Percentiles rank a stretch among this genome's conserved stretches.
Evolutionary conservation across 1,140 invertebrate genomes (phyloP).

Genomic region (Ylistrum balloti): DNA sequence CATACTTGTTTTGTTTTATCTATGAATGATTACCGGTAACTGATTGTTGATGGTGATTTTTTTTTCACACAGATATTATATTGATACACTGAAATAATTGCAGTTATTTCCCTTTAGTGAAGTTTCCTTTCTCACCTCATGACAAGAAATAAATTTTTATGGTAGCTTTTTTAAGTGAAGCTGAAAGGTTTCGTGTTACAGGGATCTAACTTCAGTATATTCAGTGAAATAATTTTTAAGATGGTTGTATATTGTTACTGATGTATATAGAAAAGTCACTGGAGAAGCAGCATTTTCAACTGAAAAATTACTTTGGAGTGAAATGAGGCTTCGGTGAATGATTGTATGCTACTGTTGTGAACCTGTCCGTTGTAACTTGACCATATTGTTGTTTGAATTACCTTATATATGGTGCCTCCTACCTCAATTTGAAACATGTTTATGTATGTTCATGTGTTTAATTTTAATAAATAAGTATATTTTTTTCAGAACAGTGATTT

Average conservation of each 20-base stretch:
- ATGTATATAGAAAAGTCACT: neutral
- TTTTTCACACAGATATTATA: conserved; percentile 26
- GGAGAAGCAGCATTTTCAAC: conserved; percentile 10
- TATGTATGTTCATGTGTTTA: conserved; percentile 20
- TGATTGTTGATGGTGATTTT: neutral
- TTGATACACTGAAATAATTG: neutral
- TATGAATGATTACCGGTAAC: conserved; percentile 10
- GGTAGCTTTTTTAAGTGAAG: neutral
- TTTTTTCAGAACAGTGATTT: conserved; percentile 34
- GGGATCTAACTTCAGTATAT: too few species aligned
- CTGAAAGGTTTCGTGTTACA: too few species aligned
- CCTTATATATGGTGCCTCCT: conserved; percentile 31
- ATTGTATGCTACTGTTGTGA: neutral
- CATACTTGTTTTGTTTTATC: neutral
- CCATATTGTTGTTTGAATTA: conserved; percentile 30
- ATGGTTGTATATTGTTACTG: conserved; percentile 34
- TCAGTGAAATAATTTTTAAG: neutral
- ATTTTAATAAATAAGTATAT: conserved; percentile 41
- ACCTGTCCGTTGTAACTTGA: neutral
- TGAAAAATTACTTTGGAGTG: conserved; percentile 7
- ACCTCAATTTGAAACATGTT: conserved; percentile 39
- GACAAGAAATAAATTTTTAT: neutral
- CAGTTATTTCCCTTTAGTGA: neutral
- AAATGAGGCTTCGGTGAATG: neutral
- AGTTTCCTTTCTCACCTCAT: neutral